Evolutionary conservation across 2,113 vertebrate species (phyloP).

Genomic region (Anhinga rufa): DNA sequence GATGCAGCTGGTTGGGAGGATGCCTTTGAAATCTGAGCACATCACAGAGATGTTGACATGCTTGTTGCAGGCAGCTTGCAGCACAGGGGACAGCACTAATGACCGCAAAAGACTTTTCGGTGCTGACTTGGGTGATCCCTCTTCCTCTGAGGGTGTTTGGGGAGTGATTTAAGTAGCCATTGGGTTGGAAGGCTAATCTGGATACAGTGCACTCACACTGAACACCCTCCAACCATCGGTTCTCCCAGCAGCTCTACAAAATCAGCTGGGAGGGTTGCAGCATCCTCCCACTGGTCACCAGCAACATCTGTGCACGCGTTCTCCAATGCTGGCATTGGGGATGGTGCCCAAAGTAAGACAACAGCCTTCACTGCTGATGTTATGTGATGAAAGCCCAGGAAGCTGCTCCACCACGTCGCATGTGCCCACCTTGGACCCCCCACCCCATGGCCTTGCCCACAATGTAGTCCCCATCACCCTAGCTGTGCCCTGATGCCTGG

Average conservation of each 20-base stretch:
- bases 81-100: constrained; percentile 67
- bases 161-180: constrained; percentile 23
- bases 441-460: not conserved
- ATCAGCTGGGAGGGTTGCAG: not conserved
- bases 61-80: constrained; percentile 66
- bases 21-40: constrained; percentile 87
- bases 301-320: rapidly evolving
- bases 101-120: constrained; percentile 48
- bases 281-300: not conserved
- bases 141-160: not conserved
- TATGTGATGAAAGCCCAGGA: not conserved
- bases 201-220: not conserved
- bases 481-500: not conserved
- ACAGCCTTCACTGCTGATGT: not conserved
- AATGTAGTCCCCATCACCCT: not conserved
- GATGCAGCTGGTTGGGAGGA: constrained; percentile 80
- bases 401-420: not conserved
- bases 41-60: constrained; percentile 64
- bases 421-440: not conserved
- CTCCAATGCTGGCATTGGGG: rapidly evolving
- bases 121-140: not conserved
- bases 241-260: not conserved
- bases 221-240: not conserved
- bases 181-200: not conserved
- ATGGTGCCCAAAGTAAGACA: not conserved